phyloP scores from a whole-genome alignment of 2,797 vertebrate species.

The Squalus acanthias region DNA sequence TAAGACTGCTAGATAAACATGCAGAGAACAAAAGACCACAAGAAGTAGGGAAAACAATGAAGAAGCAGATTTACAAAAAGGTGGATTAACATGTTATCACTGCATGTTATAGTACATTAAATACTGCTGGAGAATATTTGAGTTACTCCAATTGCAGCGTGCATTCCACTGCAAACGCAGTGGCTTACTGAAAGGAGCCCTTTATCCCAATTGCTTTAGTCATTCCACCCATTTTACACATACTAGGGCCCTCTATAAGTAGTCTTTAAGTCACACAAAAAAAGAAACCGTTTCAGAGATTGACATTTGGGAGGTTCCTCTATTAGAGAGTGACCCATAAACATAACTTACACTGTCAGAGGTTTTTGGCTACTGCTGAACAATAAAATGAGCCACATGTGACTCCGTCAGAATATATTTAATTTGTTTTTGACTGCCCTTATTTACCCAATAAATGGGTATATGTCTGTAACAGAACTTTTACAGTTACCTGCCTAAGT shows the following conservation, averaged over 20 bases:
- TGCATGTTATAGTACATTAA: slow-evolving; percentile 10
- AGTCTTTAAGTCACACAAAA: too few species aligned
- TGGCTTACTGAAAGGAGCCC: slow-evolving; percentile 9
- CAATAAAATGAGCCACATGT: background rate
- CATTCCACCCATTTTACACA: slow-evolving; percentile 11
- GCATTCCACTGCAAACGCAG: background rate
- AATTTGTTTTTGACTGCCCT: background rate
- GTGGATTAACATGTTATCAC: background rate
- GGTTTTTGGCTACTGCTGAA: background rate
- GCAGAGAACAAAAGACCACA: background rate
- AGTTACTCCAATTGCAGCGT: background rate
- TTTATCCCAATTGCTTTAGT: slow-evolving; percentile 26
- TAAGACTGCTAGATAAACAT: background rate
- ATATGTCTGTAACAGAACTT: background rate
- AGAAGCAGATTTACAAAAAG: background rate
- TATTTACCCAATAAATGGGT: background rate
- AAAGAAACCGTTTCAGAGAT: background rate
- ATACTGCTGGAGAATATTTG: background rate
- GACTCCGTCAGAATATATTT: background rate
- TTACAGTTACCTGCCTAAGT: background rate
- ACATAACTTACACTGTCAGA: background rate
- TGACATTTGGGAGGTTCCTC: background rate
- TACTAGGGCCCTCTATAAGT: background rate
- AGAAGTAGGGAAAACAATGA: background rate
- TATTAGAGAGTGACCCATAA: background rate